Evolutionary conservation across 2,113 vertebrate species (phyloP).

Genomic region (Pteronura brasiliensis): DNA sequence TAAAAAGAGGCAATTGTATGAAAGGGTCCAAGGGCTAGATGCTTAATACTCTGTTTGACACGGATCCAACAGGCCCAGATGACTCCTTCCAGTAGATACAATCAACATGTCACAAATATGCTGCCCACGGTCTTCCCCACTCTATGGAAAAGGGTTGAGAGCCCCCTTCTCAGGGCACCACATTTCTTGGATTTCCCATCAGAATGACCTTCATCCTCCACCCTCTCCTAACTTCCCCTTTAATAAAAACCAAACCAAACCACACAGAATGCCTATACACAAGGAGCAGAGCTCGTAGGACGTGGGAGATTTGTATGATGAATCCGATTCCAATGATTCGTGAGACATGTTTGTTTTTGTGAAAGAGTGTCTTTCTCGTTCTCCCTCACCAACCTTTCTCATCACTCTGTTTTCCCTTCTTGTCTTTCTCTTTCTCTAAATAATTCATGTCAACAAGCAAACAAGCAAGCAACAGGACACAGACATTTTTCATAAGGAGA

Average conservation of each 20-base stretch:
- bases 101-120: neutral
- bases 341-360: neutral
- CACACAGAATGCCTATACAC: neutral
- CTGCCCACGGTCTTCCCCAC: neutral
- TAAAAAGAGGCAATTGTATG: slow-evolving; percentile 7
- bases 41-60: neutral
- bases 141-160: neutral
- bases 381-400: neutral
- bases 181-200: slow-evolving; percentile 6
- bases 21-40: neutral
- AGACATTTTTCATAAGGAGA: slow-evolving; percentile 23
- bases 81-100: slow-evolving; percentile 3
- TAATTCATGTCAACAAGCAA: neutral
- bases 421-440: neutral
- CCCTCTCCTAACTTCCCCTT: slow-evolving; percentile 1
- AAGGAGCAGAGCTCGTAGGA: neutral
- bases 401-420: neutral
- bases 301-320: neutral
- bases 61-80: neutral
- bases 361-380: neutral
- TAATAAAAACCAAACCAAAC: neutral
- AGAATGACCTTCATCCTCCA: slow-evolving; percentile 22
- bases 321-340: neutral
- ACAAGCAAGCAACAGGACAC: neutral
- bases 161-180: neutral